Percentiles rank a stretch among this genome's conserved stretches.
phyloP scores from a whole-genome alignment of 2,113 vertebrate genomes.

The Anolis sagrei region DNA sequence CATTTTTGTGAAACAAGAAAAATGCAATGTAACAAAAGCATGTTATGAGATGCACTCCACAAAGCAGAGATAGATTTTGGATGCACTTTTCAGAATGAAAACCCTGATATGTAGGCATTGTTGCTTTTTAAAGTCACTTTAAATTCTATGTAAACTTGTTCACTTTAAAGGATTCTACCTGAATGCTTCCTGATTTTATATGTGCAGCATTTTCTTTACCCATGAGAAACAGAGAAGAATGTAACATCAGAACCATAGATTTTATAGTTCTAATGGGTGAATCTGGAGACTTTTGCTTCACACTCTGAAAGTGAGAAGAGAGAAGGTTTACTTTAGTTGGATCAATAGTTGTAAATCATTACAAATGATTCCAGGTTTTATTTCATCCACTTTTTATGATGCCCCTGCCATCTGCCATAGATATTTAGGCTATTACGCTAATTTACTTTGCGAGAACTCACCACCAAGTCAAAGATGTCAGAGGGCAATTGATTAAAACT shows the following conservation, averaged over 20 bases:
- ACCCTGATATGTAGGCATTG: background rate
- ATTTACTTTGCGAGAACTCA: conserved; percentile 37
- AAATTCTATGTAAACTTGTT: conserved; percentile 25
- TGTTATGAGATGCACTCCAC: conserved; percentile 12
- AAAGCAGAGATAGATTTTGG: conserved; percentile 5
- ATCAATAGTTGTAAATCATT: conserved; percentile 36
- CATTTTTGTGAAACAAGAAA: conserved; percentile 18
- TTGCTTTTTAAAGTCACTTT: conserved; percentile 11
- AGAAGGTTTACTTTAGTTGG: conserved; percentile 21
- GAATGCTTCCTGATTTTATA: conserved; percentile 40
- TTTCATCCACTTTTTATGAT: conserved; percentile 28
- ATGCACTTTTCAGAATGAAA: conserved; percentile 7
- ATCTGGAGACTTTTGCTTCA: conserved; percentile 1
- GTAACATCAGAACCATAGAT: conserved; percentile 18
- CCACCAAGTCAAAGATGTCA: conserved; percentile 38
- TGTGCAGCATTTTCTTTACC: conserved; percentile 14
- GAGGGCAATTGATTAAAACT: conserved; percentile 41
- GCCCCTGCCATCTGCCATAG: conserved; percentile 35
- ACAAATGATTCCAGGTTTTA: conserved; percentile 40
- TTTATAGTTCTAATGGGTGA: conserved; percentile 24
- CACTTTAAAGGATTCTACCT: conserved; percentile 29
- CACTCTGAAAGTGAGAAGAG: background rate
- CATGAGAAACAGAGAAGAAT: conserved; percentile 22
- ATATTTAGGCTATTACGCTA: conserved; percentile 46
- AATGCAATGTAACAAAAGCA: background rate